These are phyloP conservation scores for Lipophrys pholis DNA, from an alignment of 2,113 vertebrate genomes.

Conservation along the genomic window DNA sequence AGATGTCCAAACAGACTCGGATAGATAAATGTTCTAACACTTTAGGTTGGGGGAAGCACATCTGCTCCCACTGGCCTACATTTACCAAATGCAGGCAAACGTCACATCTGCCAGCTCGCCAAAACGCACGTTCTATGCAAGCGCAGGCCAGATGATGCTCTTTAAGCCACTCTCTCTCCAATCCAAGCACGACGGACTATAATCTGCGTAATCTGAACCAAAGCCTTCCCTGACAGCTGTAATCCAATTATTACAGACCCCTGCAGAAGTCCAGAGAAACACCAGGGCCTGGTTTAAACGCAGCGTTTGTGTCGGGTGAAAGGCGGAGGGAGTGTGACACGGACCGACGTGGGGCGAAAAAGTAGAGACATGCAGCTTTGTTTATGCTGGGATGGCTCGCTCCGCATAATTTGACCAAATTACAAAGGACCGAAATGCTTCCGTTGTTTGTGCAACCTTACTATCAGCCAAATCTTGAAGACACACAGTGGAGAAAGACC, in stretches of 20 bases:
- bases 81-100: constrained; percentile 48
- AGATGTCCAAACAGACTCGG: background rate
- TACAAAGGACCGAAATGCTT: background rate
- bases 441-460: background rate
- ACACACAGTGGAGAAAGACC: no score
- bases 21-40: background rate
- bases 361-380: background rate
- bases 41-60: constrained; percentile 7
- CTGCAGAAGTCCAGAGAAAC: constrained; percentile 47
- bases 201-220: constrained; percentile 80
- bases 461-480: no score
- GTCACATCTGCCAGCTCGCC: constrained; percentile 33
- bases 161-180: constrained; percentile 61
- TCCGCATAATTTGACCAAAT: constrained; percentile 20
- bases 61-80: constrained; percentile 38
- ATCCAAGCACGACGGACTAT: constrained; percentile 60
- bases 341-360: background rate
- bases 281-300: constrained; percentile 13
- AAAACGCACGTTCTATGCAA: constrained; percentile 50
- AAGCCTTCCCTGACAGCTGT: constrained; percentile 67
- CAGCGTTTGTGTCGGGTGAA: background rate
- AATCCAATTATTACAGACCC: constrained; percentile 75
- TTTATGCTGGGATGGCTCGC: background rate
- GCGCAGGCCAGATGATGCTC: constrained; percentile 61
- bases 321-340: background rate